Evolutionary conservation across 2,797 vertebrate species (phyloP), one percentile per base, ranked within the genome.

Genomic region (Schizopygopsis pylzovi): DNA sequence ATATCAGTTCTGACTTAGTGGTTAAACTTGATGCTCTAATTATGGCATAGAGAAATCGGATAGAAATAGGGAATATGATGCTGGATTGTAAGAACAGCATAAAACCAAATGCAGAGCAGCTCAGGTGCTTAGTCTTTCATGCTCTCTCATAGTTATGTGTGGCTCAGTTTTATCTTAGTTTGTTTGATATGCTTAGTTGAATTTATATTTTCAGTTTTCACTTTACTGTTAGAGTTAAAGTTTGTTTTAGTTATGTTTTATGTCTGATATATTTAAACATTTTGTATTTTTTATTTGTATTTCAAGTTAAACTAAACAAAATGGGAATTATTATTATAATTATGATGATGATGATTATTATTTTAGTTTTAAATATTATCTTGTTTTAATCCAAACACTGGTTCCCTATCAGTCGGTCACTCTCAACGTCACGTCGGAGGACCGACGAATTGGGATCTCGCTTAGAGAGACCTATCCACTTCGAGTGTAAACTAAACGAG

Each of bases 21-120:
- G 88, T 91, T 91, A 73, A 82, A 88, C 54, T 72, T 63, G 85
- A 88, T 83, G 79, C 85, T 82, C 85, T 93, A 82, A 91, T 92
- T 92, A 91, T 88, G 86, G 81, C 54, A n/a, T 61, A n/a, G 41
- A 49, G 83, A 73, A 80, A 80, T 72, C 8, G 43, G 45, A 87
- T 77, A 77, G 88, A 85, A 90, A 86, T 54, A 87, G 81, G 87
- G 90, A 90, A 93, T 89, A 83, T 61, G 88, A 91, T 90, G 83
- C 86, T 61, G 80, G 76, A 39, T 25, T 87, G 90, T 89, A 91
- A 92, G 81, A 80, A 90, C 41, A 91, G 68, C 33, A 83, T 54
- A 22, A 79, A 79, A 65, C 43, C 65, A 4, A 63, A 72, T 3
- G 39, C 79, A 16, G 2, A 10, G 13, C 67, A 52, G 6, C 3